Percentiles rank a stretch among this genome's conserved stretches.
These are phyloP conservation scores for Mustela nigripes DNA, from an alignment of 2,113 vertebrate genomes.

Conservation along the genomic window DNA sequence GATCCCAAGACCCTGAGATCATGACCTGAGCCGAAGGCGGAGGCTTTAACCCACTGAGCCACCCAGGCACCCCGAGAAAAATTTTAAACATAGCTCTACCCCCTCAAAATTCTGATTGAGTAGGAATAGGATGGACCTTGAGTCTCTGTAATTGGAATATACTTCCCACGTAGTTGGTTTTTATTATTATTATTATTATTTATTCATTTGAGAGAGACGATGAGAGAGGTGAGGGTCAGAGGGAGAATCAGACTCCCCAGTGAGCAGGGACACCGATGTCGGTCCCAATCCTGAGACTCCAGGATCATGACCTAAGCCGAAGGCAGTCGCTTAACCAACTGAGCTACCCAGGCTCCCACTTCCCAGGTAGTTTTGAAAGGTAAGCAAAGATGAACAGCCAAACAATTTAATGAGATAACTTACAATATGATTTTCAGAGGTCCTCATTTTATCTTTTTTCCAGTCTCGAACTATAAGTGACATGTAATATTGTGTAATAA, in stretches of 20 bases:
- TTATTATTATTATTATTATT: no score
- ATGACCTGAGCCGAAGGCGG: no score
- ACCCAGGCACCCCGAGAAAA: neutral
- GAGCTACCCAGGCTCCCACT: neutral
- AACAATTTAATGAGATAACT: neutral
- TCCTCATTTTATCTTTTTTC: neutral
- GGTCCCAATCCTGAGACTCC: no score
- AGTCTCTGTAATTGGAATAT: neutral
- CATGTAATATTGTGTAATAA: neutral
- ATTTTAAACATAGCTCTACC: neutral
- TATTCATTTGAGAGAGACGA: no score
- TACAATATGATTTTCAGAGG: neutral
- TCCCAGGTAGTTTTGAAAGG: neutral
- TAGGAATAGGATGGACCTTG: neutral
- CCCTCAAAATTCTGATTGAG: neutral
- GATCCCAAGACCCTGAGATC: no score
- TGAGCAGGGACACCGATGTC: no score
- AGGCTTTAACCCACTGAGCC: no score
- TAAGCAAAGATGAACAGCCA: neutral
- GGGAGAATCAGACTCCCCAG: no score
- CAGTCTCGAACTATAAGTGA: neutral
- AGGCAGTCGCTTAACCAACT: no score
- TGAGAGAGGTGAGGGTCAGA: no score
- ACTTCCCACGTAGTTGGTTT: neutral
- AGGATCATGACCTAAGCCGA: no score